A percentile compares a stretch with the other conserved stretches of the same genome.
Evolutionary conservation across 2,113 vertebrate species (phyloP).

Genomic region (Loxodonta africana): DNA sequence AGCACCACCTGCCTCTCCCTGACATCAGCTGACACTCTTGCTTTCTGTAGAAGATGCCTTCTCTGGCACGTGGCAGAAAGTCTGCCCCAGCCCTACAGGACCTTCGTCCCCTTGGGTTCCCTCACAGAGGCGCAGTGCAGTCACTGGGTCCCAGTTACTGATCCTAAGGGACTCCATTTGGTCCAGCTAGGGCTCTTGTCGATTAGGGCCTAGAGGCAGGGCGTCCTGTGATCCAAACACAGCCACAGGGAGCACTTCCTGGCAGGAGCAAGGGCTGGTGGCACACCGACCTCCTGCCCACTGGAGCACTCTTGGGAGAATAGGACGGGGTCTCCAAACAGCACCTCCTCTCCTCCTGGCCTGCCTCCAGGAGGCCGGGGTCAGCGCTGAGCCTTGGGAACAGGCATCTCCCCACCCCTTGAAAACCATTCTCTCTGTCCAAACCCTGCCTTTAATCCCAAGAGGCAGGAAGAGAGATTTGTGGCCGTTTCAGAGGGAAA

Average conservation of each 20-base stretch:
- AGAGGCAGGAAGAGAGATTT: background rate
- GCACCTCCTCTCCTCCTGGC: background rate
- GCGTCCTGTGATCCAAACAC: background rate
- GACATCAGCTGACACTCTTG: background rate
- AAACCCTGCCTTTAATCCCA: background rate
- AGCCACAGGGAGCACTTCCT: accelerated
- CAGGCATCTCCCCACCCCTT: too few relatives aligned
- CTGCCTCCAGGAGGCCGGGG: background rate
- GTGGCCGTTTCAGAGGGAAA: background rate
- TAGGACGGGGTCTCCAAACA: too few relatives aligned
- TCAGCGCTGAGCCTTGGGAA: background rate
- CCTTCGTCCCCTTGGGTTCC: background rate
- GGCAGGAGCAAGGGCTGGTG: background rate
- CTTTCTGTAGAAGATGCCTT: background rate
- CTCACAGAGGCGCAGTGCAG: too few relatives aligned
- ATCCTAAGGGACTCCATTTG: background rate
- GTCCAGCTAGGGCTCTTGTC: background rate
- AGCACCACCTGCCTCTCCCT: background rate
- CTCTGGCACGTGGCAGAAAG: too few relatives aligned
- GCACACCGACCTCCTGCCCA: accelerated
- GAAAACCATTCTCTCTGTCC: background rate
- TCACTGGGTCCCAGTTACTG: background rate
- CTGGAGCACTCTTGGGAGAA: background rate
- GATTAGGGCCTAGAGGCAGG: background rate
- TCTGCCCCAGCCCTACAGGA: background rate